A percentile compares a stretch with the other conserved stretches of the same genome.
Evolutionary conservation across 2,888 invertebrate species (phyloP).

Genomic region (Hemicrepidius hirtus): DNA sequence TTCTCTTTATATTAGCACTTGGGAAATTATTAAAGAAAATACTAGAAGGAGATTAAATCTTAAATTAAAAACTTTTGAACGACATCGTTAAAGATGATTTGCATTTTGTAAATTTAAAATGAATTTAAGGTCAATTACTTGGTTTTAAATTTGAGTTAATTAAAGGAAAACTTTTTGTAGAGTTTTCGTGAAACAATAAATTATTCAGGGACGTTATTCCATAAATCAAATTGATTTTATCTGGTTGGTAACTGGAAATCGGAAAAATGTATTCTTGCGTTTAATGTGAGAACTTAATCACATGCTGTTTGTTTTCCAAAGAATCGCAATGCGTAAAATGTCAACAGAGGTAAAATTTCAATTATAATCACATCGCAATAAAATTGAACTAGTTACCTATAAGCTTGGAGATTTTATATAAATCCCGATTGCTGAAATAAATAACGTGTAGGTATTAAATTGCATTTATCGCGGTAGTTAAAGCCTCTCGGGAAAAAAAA

Average conservation of each 20-base stretch:
- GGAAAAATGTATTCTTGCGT: not conserved
- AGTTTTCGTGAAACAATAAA: not conserved
- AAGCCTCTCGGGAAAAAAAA: too few relatives aligned
- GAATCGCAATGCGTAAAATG: conserved; percentile 2
- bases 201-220: not conserved
- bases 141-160: too few relatives aligned
- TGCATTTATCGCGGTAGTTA: not conserved
- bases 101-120: too few relatives aligned
- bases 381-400: not conserved
- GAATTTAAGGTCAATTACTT: too few relatives aligned
- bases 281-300: conserved; percentile 32
- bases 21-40: not conserved
- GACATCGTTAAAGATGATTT: too few relatives aligned
- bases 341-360: conserved; percentile 7
- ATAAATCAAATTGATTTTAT: not conserved
- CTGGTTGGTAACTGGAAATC: not conserved
- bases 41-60: not conserved
- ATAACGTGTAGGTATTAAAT: not conserved
- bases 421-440: not conserved
- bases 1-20: not conserved
- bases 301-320: conserved; percentile 24
- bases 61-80: not conserved
- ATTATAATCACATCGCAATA: not conserved
- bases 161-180: too few relatives aligned
- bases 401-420: not conserved